Base-by-base conservation (phyloP, 2,888 invertebrate species). In the Lasius platythorax region DNA sequence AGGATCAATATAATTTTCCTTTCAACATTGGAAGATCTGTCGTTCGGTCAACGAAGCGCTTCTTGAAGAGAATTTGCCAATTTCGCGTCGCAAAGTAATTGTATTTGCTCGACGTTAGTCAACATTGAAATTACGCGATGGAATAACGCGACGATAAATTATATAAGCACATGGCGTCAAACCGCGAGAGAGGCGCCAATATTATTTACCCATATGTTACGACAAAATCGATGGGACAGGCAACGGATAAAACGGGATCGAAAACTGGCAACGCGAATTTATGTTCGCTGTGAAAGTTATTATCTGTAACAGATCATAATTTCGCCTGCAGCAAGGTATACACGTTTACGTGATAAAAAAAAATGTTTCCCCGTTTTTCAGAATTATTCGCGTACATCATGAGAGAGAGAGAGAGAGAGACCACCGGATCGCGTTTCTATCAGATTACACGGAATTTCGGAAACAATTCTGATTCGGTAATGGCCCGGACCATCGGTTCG, bases 381-480 rank as follows among this genome's bases (percentile, higher is more conserved):
- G 72, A 81, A 81, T 81, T 72, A 81, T 72, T 81, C 72, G 79
- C 72, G 79, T 61, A 72, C 58, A 70, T 79, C 78, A 61, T 79
- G 68, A 23, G 46, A 46, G 5, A 50, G 18, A 50, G 18, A 5
- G 0, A 53, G 53, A 53, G n/a, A 53, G 53, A 37, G 37, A 67
- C 61, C 72, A 37, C 61, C 46, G 46, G 79, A 79, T 83, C 83
- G 83, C 83, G 68, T 68, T 68, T 43, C 68, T 70, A 68, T 83
- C 83, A 78, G 83, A 79, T 83, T 83, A 83, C 83, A 63, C 23
- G 53, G 63, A 79, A 83, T 79, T 78, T 83, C 50, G 67, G 78
- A 78, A 67, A 78, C 83, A 79, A 68, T 83, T 83, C 83, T 78
- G 78, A 68, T 83, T 79, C 67, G 67, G 68, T 83, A 83, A 78